Evolutionary conservation across 2,113 vertebrate species (phyloP), one percentile per base, ranked within the genome.

Genomic region (Riparia riparia): DNA sequence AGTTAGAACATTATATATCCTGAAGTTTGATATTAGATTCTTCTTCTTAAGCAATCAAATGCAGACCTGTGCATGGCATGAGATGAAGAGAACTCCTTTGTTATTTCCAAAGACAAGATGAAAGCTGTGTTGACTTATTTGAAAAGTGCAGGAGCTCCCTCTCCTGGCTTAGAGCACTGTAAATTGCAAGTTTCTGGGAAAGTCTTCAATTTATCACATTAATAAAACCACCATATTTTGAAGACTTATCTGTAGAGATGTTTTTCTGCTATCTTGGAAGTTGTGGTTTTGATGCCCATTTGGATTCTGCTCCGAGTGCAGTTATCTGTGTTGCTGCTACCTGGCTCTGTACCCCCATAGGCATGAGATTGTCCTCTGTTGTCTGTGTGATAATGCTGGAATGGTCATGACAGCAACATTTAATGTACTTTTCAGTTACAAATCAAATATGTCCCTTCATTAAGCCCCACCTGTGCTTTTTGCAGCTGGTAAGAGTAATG

Each of bases 91-190:
- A 68, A 10, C 14, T 29, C 37, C 17, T 42, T 50, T 34, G 7
- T 73, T 28, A 8, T 12, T 56, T 37, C 41, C 31, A n/a, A 65
- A 57, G 37, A 7, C 12, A 64, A 73, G 57, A 50, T 17, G 22
- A 95, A 86, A 66, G 2, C 54, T 1, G 0, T 3, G 1, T 32
- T 53, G 50, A 54, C 1, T 64, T 32, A 24, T 0, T 93, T 91
- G 31, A 41, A 29, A 92, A 95, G 93, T 78, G 88, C 90, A 92
- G 70, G 96, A 94, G 96, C 96, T 95, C 96, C 96, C 96, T 96
- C 96, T 96, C 56, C 93, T 94, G 96, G 92, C 41, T 3, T 16
- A 58, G 28, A 73, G 45, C 0, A 0, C 41, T 81, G 34, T 37
- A 17, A 71, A 14, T 9, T 25, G 7, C 7, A 86, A 81, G 10